Conservation (phyloP, 23 tunicate genomes). For the Ascidia mentula region DNA sequence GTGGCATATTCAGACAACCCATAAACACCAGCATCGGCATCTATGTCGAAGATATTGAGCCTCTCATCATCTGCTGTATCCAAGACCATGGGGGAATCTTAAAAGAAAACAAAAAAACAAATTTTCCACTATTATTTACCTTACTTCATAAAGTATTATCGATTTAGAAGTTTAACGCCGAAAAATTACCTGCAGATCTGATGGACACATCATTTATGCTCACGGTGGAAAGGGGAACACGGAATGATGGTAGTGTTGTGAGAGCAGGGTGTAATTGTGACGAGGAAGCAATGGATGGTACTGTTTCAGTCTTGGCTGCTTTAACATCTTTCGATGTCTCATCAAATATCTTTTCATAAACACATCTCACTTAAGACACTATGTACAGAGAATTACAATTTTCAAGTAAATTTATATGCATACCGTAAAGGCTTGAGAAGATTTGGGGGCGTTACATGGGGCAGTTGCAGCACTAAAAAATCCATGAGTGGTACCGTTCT, state of each 20-base stretch:
- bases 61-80: constrained; percentile 56
- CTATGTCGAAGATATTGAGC: constrained; percentile 61
- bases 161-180: no score
- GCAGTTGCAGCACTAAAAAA: constrained; percentile 45
- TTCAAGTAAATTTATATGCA: background rate
- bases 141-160: background rate
- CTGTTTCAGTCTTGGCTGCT: constrained; percentile 16
- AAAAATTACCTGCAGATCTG: constrained; percentile 11
- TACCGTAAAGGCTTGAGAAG: constrained; percentile 22
- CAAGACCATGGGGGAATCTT: constrained; percentile 83
- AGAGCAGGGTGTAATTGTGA: constrained; percentile 75
- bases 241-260: constrained; percentile 51
- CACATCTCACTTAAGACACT: background rate
- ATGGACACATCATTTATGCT: background rate
- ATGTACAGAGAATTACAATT: background rate
- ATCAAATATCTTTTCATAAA: constrained; percentile 55
- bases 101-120: background rate
- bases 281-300: constrained; percentile 26
- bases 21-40: constrained; percentile 40
- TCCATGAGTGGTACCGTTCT: constrained; percentile 87
- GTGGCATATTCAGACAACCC: constrained; percentile 90
- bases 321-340: constrained; percentile 32
- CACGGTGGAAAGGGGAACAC: constrained; percentile 46
- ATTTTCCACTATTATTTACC: background rate
- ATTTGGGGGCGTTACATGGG: background rate